These are phyloP conservation scores for Siniperca knerii DNA, from an alignment of 2,113 vertebrate species.

Conservation along the genomic window DNA sequence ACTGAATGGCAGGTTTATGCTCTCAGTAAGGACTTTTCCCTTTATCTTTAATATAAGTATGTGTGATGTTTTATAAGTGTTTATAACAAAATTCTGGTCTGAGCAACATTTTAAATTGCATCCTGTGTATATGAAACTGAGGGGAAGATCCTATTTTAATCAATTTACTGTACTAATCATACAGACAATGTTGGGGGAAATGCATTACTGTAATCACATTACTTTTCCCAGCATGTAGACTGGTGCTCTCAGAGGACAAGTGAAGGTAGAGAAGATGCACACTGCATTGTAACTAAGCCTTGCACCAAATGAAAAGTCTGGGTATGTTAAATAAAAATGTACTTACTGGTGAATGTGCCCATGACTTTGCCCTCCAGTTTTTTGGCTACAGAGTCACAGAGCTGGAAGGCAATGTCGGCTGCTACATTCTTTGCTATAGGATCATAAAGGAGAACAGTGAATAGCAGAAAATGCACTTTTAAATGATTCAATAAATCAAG, in stretches of 20 bases:
- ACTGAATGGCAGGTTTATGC: neutral
- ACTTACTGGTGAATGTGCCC: constrained; percentile 99
- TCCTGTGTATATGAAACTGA: neutral
- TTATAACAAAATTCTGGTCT: neutral
- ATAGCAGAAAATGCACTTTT: neutral
- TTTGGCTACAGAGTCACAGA: constrained; percentile 96
- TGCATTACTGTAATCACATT: constrained; percentile 33
- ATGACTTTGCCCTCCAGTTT: constrained; percentile 99
- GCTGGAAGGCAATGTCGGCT: constrained; percentile 93
- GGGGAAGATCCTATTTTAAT: neutral
- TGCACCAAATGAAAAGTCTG: neutral
- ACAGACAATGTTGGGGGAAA: neutral
- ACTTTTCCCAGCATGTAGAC: neutral
- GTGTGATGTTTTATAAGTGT: neutral
- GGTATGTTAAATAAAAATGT: neutral
- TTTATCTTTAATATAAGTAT: no score
- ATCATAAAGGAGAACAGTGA: constrained; percentile 2
- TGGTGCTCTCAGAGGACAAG: neutral
- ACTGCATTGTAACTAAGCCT: neutral
- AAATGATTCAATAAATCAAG: neutral
- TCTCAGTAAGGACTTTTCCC: neutral
- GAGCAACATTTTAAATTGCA: neutral
- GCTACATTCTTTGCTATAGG: constrained; percentile 96
- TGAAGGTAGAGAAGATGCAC: neutral
- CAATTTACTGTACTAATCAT: neutral